Base-by-base conservation (phyloP, 2,113 vertebrate species). In the Craseonycteris thonglongyai region DNA sequence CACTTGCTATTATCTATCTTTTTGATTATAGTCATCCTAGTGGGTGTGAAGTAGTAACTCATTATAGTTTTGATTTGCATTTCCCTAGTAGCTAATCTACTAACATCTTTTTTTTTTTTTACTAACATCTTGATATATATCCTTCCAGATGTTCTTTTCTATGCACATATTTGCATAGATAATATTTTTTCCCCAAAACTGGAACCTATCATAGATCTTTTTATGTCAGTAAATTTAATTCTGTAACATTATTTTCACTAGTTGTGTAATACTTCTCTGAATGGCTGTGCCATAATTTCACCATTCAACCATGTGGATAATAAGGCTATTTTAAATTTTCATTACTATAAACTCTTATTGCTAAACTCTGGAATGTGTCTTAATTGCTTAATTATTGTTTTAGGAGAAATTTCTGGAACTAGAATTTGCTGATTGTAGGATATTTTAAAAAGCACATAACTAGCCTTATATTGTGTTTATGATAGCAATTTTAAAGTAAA, bases 261-360 rank as follows among this genome's bases (percentile, higher is more conserved):
- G 21, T 49, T 69, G 2, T 9, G 16, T 80, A 80, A 63, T 90
- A 61, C 18, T 84, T 93, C 69, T 81, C 45, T 87, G 47, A 82
- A 81, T 89, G n/a, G 18, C 66, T 81, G 38, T 38, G 35, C 22
- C 40, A 10, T 72, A 76, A 76, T 93, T 80, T 93, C 33, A 75
- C 68, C 30, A 28, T 22, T 86, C 76, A 95, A 35, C 3, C 85
- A 71, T 68, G 83, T 94, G 90, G 71, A 61, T 92, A 94, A 35
- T 80, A 35, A 87, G 28, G n/a, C 38, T 88, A 49, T 93, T 91
- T 91, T 86, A n/a, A 65, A 82, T 93, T 92, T 95, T 94, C 66
- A 78, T 82, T 84, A 74, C 19, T 87, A 13, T 76, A 40, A 91
- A 54, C 24, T 83, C 19, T 79, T 58, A 2, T 58, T 90, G 33